Percentiles rank a stretch among this genome's conserved stretches.
Conservation (phyloP, 2,113 vertebrate species). For the Gallinago media region DNA sequence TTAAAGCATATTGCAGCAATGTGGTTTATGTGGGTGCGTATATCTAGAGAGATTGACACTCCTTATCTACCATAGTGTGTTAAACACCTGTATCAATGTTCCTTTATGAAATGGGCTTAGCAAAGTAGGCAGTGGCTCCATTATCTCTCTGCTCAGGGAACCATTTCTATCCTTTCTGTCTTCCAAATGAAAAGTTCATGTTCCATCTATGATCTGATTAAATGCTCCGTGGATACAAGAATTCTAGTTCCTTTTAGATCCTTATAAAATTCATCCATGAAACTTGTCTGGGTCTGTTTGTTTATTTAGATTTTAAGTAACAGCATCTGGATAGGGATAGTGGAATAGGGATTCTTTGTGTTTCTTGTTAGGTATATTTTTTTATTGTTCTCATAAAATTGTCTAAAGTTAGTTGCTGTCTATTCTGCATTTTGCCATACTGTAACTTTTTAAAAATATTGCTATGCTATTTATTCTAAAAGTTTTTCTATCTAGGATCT, state of each 20-base stretch:
- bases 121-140: not conserved
- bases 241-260: not conserved
- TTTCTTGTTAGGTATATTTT: not conserved
- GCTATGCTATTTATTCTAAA: not conserved
- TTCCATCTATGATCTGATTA: not conserved
- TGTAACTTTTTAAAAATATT: not conserved
- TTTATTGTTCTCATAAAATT: not conserved
- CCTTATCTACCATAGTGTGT: not conserved
- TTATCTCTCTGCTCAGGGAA: not conserved
- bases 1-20: accelerated
- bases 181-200: not conserved
- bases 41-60: not conserved
- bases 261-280: not conserved
- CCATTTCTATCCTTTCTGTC: not conserved
- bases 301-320: not conserved
- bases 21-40: not conserved
- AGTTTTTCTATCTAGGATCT: not conserved
- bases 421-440: not conserved
- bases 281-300: not conserved
- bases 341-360: not conserved
- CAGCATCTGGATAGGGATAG: not conserved
- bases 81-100: not conserved
- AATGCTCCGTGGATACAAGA: not conserved
- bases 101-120: not conserved
- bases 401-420: not conserved